These are phyloP conservation scores for Ferdinandea cuprea DNA, from an alignment of 2,888 invertebrate species.

Conservation along the genomic window DNA sequence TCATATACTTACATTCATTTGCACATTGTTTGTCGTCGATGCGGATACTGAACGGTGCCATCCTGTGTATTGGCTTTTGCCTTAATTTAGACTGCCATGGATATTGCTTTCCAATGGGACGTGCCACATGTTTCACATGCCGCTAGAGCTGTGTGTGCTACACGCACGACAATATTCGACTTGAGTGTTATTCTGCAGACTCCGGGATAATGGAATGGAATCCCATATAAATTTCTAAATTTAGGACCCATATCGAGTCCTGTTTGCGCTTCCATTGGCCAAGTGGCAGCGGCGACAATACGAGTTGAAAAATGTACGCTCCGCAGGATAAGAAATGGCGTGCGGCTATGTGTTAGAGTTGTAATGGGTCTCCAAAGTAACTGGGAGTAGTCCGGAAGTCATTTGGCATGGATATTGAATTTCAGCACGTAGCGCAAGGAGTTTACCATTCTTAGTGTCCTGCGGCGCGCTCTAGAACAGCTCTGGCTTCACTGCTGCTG, in stretches of 20 bases:
- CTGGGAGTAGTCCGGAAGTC: slow-evolving; percentile 71
- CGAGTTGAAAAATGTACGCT: slow-evolving; percentile 48
- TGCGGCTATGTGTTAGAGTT: slow-evolving; percentile 51
- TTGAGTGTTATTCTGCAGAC: slow-evolving; percentile 61
- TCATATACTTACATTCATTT: slow-evolving; percentile 20
- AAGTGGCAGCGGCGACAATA: slow-evolving; percentile 44
- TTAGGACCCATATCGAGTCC: slow-evolving; percentile 60
- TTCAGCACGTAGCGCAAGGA: slow-evolving; percentile 73
- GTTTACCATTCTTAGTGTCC: slow-evolving; percentile 60
- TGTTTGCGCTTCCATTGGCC: slow-evolving; percentile 27
- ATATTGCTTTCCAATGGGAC: slow-evolving; percentile 72
- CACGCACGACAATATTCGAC: slow-evolving; percentile 60
- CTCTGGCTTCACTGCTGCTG: background rate
- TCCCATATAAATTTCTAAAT: slow-evolving; percentile 69
- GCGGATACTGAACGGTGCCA: slow-evolving; percentile 25
- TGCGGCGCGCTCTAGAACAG: slow-evolving; percentile 3
- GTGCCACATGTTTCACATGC: slow-evolving; percentile 58
- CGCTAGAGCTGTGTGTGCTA: background rate
- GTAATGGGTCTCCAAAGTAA: slow-evolving; percentile 57
- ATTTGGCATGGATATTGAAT: slow-evolving; percentile 74
- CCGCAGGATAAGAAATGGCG: slow-evolving; percentile 60
- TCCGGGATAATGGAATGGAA: slow-evolving; percentile 46
- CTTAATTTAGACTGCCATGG: slow-evolving; percentile 64
- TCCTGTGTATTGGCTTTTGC: slow-evolving; percentile 53
- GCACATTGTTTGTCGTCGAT: slow-evolving; percentile 52